Evolutionary conservation across 2,113 vertebrate genomes (phyloP).

Genomic region (Anhinga anhinga): DNA sequence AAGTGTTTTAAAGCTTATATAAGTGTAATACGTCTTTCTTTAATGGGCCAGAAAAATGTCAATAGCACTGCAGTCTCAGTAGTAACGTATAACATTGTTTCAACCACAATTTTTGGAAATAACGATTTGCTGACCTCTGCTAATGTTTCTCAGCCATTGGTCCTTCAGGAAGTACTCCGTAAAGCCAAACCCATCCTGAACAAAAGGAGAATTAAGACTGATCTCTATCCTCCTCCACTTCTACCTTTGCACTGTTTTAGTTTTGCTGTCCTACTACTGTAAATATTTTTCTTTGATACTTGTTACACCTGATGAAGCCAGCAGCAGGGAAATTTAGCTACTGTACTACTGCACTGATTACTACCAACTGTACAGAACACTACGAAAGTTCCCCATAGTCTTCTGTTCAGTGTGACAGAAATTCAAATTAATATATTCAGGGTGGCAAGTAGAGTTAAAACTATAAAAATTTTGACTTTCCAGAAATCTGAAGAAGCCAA

Average conservation of each 20-base stretch:
- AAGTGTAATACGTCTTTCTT: neutral
- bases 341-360: neutral
- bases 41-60: neutral
- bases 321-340: neutral
- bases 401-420: neutral
- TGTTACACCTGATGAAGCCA: neutral
- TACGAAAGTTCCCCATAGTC: neutral
- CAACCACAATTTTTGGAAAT: neutral
- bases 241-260: neutral
- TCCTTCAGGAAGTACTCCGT: neutral
- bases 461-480: accelerated
- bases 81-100: neutral
- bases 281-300: neutral
- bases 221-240: neutral
- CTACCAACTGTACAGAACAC: neutral
- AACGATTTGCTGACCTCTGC: neutral
- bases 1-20: neutral
- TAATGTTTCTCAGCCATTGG: neutral
- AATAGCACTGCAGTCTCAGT: neutral
- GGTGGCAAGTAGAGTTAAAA: neutral
- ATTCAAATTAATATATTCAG: neutral
- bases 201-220: neutral
- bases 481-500: neutral
- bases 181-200: neutral
- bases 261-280: neutral